Base-by-base conservation (phyloP, 2,797 vertebrate genomes). In the Rhynchonycteris naso region DNA sequence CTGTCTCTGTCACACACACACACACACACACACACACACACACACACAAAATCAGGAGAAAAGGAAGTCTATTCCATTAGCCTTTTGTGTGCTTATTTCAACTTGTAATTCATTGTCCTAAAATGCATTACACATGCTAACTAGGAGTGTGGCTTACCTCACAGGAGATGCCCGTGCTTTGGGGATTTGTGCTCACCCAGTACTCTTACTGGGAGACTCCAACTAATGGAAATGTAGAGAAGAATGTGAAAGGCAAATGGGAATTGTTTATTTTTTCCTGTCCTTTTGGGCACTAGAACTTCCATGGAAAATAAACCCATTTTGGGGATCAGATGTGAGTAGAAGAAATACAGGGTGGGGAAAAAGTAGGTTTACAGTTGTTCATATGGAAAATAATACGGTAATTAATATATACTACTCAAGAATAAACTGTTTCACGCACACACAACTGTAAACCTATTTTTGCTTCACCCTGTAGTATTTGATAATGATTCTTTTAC, bases 61-160 rank as follows among this genome's bases (percentile, higher is more conserved):
- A 33, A 50, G 71, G 71, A 71, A 3, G 26, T 54, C 56, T 13
- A 33, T n/a, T 58, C 81, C 52, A 21, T 43, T 22, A 7, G 4
- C 30, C n/a, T 83, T 74, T 33, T 47, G 14, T 56, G 18, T 69
- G 30, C 43, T 47, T 19, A 21, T n/a, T 71, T 30, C 21, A 18
- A 59, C 22, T 66, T 84, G 10, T 47, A 56, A 56, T 11, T 35
- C 50, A 26, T 11, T 43, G 68, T n/a, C 72, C 69, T 50, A 12
- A 50, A 33, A 50, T 30, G 11, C 61, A 35, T 2, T 11, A 22
- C 74, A 14, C 5, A 0, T 4, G 43, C 58, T 47, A 14, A 43
- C 0, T 5, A 3, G 15, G 43, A 38, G 33, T 5, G 6, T 33
- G 3, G 15, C 35, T 33, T 6, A 0, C 21, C 38, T 35, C 33